Percentiles rank a stretch among this genome's conserved stretches.
Conservation (phyloP, 2,113 vertebrate genomes). For the Choloepus hoffmanni region DNA sequence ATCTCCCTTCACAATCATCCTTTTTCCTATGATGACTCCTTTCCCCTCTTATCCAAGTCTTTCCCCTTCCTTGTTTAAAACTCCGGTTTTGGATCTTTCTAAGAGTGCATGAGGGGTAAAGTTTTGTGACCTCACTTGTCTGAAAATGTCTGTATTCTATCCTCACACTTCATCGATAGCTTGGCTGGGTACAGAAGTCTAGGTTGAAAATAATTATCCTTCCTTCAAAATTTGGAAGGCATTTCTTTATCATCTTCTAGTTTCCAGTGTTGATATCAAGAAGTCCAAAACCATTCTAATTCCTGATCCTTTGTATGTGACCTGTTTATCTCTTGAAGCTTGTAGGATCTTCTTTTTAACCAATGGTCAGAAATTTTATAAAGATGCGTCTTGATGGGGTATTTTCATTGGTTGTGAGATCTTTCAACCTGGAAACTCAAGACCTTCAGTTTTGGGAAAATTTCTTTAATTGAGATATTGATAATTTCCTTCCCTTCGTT, state of each 20-base stretch:
- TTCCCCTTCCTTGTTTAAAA: slow-evolving; percentile 1
- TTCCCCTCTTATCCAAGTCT: neutral
- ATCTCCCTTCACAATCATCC: neutral
- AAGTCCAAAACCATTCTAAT: neutral
- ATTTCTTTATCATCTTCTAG: neutral
- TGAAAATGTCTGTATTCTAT: neutral
- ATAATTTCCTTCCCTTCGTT: neutral
- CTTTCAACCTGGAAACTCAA: neutral
- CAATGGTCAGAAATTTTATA: slow-evolving; percentile 8
- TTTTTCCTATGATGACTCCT: neutral
- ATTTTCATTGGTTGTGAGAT: neutral
- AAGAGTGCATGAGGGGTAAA: neutral
- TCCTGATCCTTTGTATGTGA: too few species aligned
- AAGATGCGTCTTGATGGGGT: neutral
- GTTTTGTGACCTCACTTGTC: neutral
- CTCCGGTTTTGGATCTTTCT: neutral
- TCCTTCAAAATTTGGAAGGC: neutral
- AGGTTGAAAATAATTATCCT: slow-evolving; percentile 10
- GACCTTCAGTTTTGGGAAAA: neutral
- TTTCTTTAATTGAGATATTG: slow-evolving; percentile 19
- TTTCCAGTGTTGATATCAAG: neutral
- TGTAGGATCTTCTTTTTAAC: neutral
- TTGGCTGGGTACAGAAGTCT: neutral
- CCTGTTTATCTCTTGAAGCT: neutral
- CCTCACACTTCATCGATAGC: neutral